Conservation (phyloP, 2,113 vertebrate species). For the Prietella phreatophila region DNA sequence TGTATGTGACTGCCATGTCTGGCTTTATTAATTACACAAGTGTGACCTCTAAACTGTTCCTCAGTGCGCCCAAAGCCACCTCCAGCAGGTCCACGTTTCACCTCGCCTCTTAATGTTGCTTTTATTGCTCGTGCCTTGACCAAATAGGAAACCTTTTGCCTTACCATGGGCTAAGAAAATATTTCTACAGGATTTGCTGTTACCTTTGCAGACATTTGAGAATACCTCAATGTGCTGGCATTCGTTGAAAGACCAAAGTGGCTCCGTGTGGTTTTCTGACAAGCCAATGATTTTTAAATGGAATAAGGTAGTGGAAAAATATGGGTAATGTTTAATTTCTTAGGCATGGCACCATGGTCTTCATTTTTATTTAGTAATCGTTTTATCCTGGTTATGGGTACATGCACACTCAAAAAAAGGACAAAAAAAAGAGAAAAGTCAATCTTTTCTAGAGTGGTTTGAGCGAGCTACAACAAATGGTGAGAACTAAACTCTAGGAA, state of each 20-base stretch:
- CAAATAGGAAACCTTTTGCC: constrained; percentile 12
- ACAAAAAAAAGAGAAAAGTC: background rate
- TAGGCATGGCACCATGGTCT: background rate
- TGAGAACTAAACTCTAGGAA: background rate
- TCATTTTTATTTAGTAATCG: background rate
- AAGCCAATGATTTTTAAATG: constrained; percentile 17
- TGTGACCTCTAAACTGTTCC: constrained; percentile 32
- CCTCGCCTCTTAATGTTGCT: background rate
- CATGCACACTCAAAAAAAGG: background rate
- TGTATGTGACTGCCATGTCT: background rate
- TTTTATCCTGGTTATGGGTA: background rate
- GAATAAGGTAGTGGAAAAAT: constrained; percentile 15
- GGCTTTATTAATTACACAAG: constrained; percentile 45
- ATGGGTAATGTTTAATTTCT: background rate
- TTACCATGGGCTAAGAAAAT: background rate
- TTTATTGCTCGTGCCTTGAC: constrained; percentile 11
- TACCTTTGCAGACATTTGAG: constrained; percentile 9
- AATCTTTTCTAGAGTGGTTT: background rate
- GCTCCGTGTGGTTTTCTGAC: background rate
- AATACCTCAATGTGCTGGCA: background rate
- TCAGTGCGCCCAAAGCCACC: background rate
- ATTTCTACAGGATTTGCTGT: background rate
- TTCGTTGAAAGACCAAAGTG: constrained; percentile 16
- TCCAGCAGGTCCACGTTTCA: constrained; percentile 31
- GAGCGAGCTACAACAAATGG: background rate